Base-by-base conservation (phyloP, 1,140 invertebrate genomes). In the Galleria mellonella region DNA sequence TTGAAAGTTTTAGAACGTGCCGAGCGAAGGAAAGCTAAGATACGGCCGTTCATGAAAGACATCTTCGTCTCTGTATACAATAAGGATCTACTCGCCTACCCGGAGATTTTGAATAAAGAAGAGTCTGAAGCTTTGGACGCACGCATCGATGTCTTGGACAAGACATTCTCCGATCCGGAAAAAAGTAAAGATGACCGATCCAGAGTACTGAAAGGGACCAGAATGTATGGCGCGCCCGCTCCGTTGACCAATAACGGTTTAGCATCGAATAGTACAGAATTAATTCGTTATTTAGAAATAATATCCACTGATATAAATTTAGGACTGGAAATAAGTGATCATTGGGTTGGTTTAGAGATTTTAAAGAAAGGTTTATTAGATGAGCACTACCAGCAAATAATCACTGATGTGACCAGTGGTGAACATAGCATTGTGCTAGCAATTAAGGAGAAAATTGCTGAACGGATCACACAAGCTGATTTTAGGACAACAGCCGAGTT, bases 41-140 rank as follows among this genome's bases (percentile, higher is more conserved):
- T 85, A 9, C 45, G 65, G 9, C 90, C 92, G 0, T 92, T 92
- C 53, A 88, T 84, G 15, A 92, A 92, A 60, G 88, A 90, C 64
- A 58, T 92, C 1, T 89, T 92, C 43, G n/a, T 89, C 1, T 90
- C 90, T 0, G 54, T 76, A 9, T 89, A 89, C 57, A 90, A 93
- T 56, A 64, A 63, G 0, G 89, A 92, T 32, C 69, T 92, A 14
- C 63, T 93, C 0, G 83, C 87, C 0, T 93, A 87, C 68, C 92
- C 92, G 0, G 89, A 93, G 68, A 88, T 91, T 43, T 66, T 95
- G 33, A 89, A 89, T 35, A 89, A 89, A 51, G 92, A 94, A 37
- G 89, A 91, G 51, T 78, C 87, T 13, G 87, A 91, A 56, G 89
- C 79, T 10, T 74, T 94, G 1, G 88, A 88, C 54, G 89, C 88